Conservation (phyloP, 2,888 invertebrate genomes). For the Phyto melanocephala region DNA sequence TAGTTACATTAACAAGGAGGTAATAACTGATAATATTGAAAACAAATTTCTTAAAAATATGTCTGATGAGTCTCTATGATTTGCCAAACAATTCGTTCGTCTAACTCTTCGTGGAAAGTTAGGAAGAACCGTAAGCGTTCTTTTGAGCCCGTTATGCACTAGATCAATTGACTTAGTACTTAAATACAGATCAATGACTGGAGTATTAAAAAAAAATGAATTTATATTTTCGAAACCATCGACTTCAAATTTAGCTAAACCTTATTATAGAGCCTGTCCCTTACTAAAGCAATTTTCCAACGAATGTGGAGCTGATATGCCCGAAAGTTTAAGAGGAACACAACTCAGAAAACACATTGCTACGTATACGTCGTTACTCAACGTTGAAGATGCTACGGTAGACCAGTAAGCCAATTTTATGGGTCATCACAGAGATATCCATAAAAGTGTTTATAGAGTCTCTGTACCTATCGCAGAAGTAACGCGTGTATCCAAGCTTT, state of each 20-base stretch:
- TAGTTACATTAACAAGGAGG: background rate
- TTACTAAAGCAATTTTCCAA: background rate
- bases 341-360: slow-evolving; percentile 21
- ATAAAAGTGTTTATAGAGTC: slow-evolving; percentile 5
- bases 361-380: slow-evolving; percentile 18
- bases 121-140: too few relatives aligned
- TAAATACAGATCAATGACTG: too few relatives aligned
- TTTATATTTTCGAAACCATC: background rate
- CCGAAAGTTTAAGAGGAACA: slow-evolving; percentile 20
- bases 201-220: background rate
- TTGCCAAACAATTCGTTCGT: slow-evolving; percentile 4
- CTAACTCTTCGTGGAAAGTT: too few relatives aligned
- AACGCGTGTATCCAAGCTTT: slow-evolving; percentile 12
- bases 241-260: too few relatives aligned
- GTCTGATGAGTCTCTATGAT: background rate
- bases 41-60: background rate
- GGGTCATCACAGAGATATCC: slow-evolving; percentile 29
- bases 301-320: slow-evolving; percentile 14
- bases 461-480: background rate
- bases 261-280: too few relatives aligned
- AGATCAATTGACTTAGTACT: too few relatives aligned
- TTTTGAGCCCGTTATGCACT: too few relatives aligned
- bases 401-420: slow-evolving; percentile 17
- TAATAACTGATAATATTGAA: slow-evolving; percentile 3
- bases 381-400: slow-evolving; percentile 2